Evolutionary conservation across 2,888 invertebrate genomes (phyloP).

Genomic region (Callinectes sapidus): DNA sequence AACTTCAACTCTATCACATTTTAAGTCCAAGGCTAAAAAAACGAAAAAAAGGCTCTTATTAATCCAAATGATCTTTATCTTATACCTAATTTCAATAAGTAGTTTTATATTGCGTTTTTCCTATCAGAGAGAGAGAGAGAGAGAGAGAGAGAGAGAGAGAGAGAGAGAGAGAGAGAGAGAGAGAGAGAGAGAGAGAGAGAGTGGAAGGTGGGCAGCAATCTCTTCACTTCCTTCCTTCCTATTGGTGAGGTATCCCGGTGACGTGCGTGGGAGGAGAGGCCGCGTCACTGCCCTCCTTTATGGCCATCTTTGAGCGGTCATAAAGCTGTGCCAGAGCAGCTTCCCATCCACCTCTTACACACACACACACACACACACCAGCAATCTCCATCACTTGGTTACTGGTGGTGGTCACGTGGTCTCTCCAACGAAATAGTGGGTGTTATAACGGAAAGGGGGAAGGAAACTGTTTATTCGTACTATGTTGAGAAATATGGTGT

Average conservation of each 20-base stretch:
- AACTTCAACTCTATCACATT: too few relatives aligned
- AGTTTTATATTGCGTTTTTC: too few relatives aligned
- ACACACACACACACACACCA: too few relatives aligned
- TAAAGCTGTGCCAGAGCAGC: background rate
- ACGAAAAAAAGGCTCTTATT: too few relatives aligned
- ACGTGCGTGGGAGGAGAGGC: background rate
- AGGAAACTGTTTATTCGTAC: background rate
- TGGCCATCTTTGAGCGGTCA: background rate
- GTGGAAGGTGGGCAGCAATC: background rate
- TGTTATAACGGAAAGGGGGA: background rate
- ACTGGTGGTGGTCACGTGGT: background rate
- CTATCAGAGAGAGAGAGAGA: background rate
- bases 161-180: background rate
- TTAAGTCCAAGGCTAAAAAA: too few relatives aligned
- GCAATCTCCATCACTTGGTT: background rate
- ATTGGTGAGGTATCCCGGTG: background rate
- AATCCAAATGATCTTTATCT: too few relatives aligned
- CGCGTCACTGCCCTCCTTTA: background rate
- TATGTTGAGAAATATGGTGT: background rate
- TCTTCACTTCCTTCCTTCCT: background rate
- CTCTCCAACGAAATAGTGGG: background rate
- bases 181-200: conserved; percentile 20
- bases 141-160: conserved; percentile 2
- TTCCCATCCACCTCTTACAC: background rate
- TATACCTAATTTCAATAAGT: too few relatives aligned